A percentile compares a stretch with the other conserved stretches of the same genome.
Evolutionary conservation across 2,797 vertebrate genomes (phyloP).

Genomic region (Neostethus bicornis): DNA sequence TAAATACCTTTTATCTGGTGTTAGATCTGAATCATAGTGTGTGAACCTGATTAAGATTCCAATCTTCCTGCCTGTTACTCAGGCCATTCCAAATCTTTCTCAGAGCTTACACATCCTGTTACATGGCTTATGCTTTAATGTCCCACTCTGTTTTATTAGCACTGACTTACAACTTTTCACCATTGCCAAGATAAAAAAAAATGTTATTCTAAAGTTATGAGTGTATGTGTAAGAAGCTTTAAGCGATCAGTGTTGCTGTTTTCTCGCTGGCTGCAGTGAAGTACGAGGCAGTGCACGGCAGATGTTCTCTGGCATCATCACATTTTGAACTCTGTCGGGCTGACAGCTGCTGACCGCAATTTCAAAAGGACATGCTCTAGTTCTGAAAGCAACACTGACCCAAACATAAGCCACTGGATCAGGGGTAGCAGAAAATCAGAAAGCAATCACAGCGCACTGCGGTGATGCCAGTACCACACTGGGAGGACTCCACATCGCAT

Average conservation of each 20-base stretch:
- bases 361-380: slow-evolving; percentile 73
- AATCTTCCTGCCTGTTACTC: slow-evolving; percentile 36
- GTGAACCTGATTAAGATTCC: slow-evolving; percentile 50
- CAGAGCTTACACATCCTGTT: slow-evolving; percentile 29
- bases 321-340: slow-evolving; percentile 56
- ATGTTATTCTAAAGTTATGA: slow-evolving; percentile 35
- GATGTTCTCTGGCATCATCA: slow-evolving; percentile 71
- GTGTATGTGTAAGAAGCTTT: slow-evolving; percentile 43
- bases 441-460: slow-evolving; percentile 38
- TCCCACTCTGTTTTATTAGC: slow-evolving; percentile 26
- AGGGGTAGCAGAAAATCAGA: slow-evolving; percentile 52
- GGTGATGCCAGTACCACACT: slow-evolving; percentile 16
- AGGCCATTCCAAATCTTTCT: slow-evolving; percentile 21
- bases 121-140: slow-evolving; percentile 29
- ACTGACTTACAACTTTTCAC: slow-evolving; percentile 44
- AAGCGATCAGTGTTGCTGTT: slow-evolving; percentile 21
- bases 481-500: slow-evolving; percentile 27
- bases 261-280: slow-evolving; percentile 35
- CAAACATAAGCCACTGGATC: slow-evolving; percentile 71
- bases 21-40: slow-evolving; percentile 20
- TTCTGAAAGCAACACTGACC: slow-evolving; percentile 63
- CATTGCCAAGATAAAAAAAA: slow-evolving; percentile 47
- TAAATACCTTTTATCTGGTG: neutral
- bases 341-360: slow-evolving; percentile 81
- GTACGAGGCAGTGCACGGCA: slow-evolving; percentile 53